Evolutionary conservation across 2,113 vertebrate species (phyloP), one percentile per base, ranked within the genome.

Genomic region (Jacana jacana): DNA sequence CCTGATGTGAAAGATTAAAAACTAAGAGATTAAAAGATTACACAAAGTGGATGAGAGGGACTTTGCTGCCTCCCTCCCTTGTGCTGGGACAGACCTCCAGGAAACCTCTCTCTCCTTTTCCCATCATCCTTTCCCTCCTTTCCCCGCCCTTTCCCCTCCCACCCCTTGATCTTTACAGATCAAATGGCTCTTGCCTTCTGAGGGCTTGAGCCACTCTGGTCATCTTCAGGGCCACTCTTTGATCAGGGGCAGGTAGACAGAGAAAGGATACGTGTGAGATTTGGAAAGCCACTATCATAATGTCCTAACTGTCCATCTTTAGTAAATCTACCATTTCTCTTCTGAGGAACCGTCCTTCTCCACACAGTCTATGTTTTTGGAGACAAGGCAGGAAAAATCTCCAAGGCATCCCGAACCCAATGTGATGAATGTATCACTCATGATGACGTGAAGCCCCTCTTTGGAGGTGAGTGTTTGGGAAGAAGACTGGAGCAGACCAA

Each of bases 11-110:
- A 95, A 87, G 97, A 98, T 97, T 97, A 97, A 98, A 97, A 81
- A 2, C 61, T 60, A 86, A 97, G 93, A 97, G 97, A 97, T 98
- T 98, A 98, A 97, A 97, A 97, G 98, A 98, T 96, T 96, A 96
- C 69, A 66, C 69, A 75, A 86, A 96, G 83, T 92, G 91, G 80
- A 97, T 96, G 85, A 91, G 88, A 95, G 73, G 54, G 81, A 92
- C 49, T 95, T 96, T 89, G 86, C 82, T 97, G 46, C 58, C 73
- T 93, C 37, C 25, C 18, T 96, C 44, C 25, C 54, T 89, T 75
- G 92, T 91, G 64, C 60, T 94, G 70, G 71, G 86, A 89, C 75
- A 88, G 87, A 89, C 61, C 68, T 91, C 65, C 83, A 33, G 39
- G 75, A 91, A 91, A 49, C 65, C 44, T 76, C 69, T 78, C 68